Evolutionary conservation across 1,140 invertebrate genomes (phyloP), one percentile per base, ranked within the genome.

Genomic region (Steinernema khuongi): DNA sequence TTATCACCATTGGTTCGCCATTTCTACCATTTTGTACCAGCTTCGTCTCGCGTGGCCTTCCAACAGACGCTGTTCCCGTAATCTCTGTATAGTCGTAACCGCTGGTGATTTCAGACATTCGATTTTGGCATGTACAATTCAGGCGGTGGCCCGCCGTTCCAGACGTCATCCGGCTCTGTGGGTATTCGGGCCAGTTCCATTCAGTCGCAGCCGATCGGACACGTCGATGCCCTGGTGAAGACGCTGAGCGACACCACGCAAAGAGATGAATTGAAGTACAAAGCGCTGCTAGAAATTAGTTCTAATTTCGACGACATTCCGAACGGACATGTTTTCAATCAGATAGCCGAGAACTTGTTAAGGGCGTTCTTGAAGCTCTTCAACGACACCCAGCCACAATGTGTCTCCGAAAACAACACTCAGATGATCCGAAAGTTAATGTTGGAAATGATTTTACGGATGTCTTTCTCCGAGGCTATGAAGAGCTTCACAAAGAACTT

Each of bases 381-480:
- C 67, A 31, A 31, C 14, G 71, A 75, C 17, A 75, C 75, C 22
- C 36, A n/a, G 33, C 75, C 75, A 29, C 75, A 77, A 28, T 77
- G 73, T 28, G 73, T 77, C 22, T 28, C 75, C 14, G 75, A 77
- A 43, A 77, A 77, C 32, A 75, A 70, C 22, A 75, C 72, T 29
- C 75, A 77, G 71, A 14, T 22, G 31, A 67, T 77, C 29, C 60
- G 75, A 28, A 75, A 75, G 29, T 30, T 76, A 36, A 73, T 73
- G 32, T 36, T 77, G 1, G 75, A 77, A 70, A 70, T 74, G 14
- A 70, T 75, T 28, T 69, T 77, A 18, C 32, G 75, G 1, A 19
- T 71, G 19, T 67, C 72, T 0, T 68, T 29, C 22, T n/a, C 43
- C 0, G 75, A 77, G 50, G 29, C 75, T 4, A 31, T 75, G 1